Base-by-base conservation (phyloP, 2,797 vertebrate genomes). In the Astyanax mexicanus region DNA sequence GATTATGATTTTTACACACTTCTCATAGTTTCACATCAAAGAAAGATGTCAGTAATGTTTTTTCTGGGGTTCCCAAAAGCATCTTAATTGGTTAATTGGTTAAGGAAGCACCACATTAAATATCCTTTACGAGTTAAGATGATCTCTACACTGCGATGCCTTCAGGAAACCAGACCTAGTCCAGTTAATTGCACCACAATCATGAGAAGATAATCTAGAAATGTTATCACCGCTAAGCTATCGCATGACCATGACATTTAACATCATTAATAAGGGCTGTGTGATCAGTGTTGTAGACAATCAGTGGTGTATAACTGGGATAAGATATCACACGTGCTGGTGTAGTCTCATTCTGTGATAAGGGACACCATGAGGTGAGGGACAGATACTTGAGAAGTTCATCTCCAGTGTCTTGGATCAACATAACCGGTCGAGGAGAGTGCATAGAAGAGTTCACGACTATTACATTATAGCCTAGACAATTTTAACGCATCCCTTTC, bases 331-430 rank as follows among this genome's bases (percentile, higher is more conserved):
- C 49, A 35, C 29, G 32, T 15, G 21, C 44, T 11, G 23, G 45
- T 38, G 10, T 61, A 70, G 67, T 55, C 72, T 25, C 38, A 49
- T 76, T 42, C 62, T 25, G 52, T n/a, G 68, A 75, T 78, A 72
- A 75, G 11, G 15, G 68, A 77, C 73, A 73, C 64, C 3, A 0
- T 49, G 54, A 80, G 71, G 44, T 44, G 47, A 72, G 23, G 35
- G 37, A 51, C 40, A 70, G 71, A 78, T 67, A 80, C 35, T 57
- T 17, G 27, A 79, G 61, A 44, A 44, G 47, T 49, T 54, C 12
- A 64, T 61, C 69, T 78, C 75, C 40, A 38, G 40, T 83, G 78
- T 78, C 81, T 49, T 35, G 40, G 64, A 17, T 51, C 4, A 49
- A 32, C 57, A 64, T 19, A n/a, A 29, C 17, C 65, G 47, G 70